These are phyloP conservation scores for Calephelis virginiensis DNA, from an alignment of 1,140 invertebrate genomes.

Conservation along the genomic window DNA sequence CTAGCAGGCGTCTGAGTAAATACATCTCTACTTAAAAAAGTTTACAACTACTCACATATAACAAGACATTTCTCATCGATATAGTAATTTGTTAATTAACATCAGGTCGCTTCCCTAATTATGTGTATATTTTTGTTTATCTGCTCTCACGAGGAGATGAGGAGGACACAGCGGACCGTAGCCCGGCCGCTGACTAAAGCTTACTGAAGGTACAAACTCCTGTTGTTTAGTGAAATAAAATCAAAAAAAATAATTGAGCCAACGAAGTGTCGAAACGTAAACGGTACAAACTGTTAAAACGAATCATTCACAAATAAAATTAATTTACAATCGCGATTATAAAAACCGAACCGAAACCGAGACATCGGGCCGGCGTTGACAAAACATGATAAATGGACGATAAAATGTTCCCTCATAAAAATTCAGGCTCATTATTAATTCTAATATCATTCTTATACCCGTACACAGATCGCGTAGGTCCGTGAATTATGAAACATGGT, in stretches of 20 bases:
- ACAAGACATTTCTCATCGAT: too few relatives aligned
- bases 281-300: background rate
- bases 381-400: constrained; percentile 61
- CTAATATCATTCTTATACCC: constrained; percentile 36
- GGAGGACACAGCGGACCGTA: too few relatives aligned
- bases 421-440: constrained; percentile 63
- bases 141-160: too few relatives aligned
- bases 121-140: too few relatives aligned
- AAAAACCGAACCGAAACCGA: constrained; percentile 33
- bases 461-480: background rate
- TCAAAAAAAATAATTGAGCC: background rate
- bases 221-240: background rate
- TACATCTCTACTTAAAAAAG: too few relatives aligned
- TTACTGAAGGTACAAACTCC: too few relatives aligned
- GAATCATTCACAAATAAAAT: constrained; percentile 14
- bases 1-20: too few relatives aligned
- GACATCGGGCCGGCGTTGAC: constrained; percentile 38
- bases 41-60: too few relatives aligned
- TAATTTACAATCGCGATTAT: constrained; percentile 17
- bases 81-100: too few relatives aligned
- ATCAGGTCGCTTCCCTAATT: too few relatives aligned
- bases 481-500: background rate
- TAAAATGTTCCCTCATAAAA: constrained; percentile 56
- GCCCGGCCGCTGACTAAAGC: too few relatives aligned
- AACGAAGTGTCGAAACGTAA: background rate